A percentile compares a stretch with the other conserved stretches of the same genome.
phyloP scores from a whole-genome alignment of 2,888 invertebrate species.

The Vannuccia rotundouncinata region DNA sequence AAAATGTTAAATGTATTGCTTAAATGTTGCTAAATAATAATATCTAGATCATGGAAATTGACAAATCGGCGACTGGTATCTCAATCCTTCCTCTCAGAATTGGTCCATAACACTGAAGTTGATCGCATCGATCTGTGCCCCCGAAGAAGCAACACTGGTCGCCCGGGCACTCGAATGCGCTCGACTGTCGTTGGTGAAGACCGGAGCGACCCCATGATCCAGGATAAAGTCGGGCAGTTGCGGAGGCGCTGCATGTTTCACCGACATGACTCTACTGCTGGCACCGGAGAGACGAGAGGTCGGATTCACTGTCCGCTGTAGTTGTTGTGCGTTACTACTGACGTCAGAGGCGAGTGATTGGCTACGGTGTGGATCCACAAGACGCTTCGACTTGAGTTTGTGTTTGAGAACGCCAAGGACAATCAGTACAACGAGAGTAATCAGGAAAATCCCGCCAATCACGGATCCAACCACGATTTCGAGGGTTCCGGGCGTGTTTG shows the following conservation, averaged over 20 bases:
- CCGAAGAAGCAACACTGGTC: neutral
- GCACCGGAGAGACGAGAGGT: too few relatives aligned
- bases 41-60: too few relatives aligned
- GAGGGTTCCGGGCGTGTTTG: too few relatives aligned
- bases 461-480: neutral
- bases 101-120: neutral
- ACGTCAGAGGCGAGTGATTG: neutral
- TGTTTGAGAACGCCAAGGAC: neutral
- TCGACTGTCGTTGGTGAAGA: neutral
- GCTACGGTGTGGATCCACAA: neutral
- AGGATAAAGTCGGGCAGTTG: neutral
- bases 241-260: neutral
- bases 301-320: too few relatives aligned
- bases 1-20: too few relatives aligned
- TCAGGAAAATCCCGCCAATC: neutral
- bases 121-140: neutral
- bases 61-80: too few relatives aligned
- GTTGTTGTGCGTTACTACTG: neutral
- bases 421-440: neutral
- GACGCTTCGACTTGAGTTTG: neutral
- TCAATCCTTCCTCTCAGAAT: too few relatives aligned
- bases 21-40: too few relatives aligned
- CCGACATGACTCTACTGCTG: neutral
- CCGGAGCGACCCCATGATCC: neutral
- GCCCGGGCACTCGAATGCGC: neutral